Base-by-base conservation (phyloP, 2,797 vertebrate species). In the Euthynnus affinis region DNA sequence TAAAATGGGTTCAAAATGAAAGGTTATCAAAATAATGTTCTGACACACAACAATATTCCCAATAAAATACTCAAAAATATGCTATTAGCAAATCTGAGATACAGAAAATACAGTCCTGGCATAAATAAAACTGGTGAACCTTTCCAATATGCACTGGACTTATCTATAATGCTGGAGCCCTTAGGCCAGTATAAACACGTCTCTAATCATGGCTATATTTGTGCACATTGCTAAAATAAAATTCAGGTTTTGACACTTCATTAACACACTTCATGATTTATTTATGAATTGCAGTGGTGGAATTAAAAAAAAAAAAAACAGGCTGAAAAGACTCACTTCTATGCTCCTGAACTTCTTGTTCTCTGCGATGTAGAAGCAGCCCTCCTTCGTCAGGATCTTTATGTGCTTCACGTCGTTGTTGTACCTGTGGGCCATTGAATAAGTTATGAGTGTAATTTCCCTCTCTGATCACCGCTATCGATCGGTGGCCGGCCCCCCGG, bases 351-450 rank as follows among this genome's bases (percentile, higher is more conserved):
- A 99, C 95, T 96, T 98, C 94, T 96, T 97, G 93, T 99, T 99
- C 95, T 99, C 98, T 37, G 98, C 96, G 87, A 99, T 99, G 96
- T 98, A 94, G 93, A 99, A 99, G 94, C 94, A 96, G 88, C 96
- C 95, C 82, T 99, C 97, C 94, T 95, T 97, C 91, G 97, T 96
- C 96, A 99, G 95, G 95, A 99, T 99, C 96, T 98, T 99, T 95
- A 99, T 99, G 96, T 99, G 98, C 91, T 99, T 99, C 96, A 99
- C 98, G 94, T 99, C 98, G 3, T 98, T 98, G 96, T 98, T 99
- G 94, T 98, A 99, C 97, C 98, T 99, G 96, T 93, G 89, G 96
- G 95, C 94, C 90, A 95, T 96, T 93, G 95, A 96, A 97, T 96
- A 97, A 95, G 95, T 96, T 96, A 96, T 97, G 95, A 97, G 97